Conservation (phyloP, 2,113 vertebrate species). For the Apodemus speciosus region DNA sequence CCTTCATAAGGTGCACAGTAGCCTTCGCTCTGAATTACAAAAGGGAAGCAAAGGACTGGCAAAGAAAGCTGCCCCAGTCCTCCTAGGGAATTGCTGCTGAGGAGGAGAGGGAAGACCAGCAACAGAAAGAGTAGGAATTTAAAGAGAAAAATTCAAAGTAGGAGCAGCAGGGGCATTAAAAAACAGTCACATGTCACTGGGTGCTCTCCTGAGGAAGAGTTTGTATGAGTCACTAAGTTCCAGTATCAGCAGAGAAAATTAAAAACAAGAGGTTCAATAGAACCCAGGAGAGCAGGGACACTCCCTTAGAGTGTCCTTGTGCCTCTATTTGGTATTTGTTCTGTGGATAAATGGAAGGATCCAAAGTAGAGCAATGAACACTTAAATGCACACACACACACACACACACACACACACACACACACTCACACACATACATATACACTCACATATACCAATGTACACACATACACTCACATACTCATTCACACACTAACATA, state of each 20-base stretch:
- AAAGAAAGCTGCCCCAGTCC: not conserved
- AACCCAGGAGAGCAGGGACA: not conserved
- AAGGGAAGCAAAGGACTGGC: not conserved
- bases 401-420: too few relatives aligned
- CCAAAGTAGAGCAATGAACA: not conserved
- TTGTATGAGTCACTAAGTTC: not conserved
- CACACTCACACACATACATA: too few relatives aligned
- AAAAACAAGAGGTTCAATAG: not conserved
- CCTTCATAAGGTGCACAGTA: constrained; percentile 58
- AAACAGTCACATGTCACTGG: not conserved
- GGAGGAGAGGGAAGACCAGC: not conserved
- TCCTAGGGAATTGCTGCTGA: not conserved
- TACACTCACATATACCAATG: not conserved
- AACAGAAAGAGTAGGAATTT: not conserved
- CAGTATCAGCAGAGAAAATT: not conserved
- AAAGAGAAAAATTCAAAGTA: not conserved
- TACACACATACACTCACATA: not conserved
- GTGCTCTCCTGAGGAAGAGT: not conserved
- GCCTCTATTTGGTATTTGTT: not conserved
- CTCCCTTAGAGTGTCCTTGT: too few relatives aligned
- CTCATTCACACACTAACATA: not conserved
- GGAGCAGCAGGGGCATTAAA: not conserved
- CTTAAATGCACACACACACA: not conserved
- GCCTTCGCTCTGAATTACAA: constrained; percentile 26
- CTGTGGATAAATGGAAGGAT: not conserved